These are phyloP conservation scores for Hylaeus anthracinus DNA, from an alignment of 1,140 invertebrate genomes.

Conservation along the genomic window DNA sequence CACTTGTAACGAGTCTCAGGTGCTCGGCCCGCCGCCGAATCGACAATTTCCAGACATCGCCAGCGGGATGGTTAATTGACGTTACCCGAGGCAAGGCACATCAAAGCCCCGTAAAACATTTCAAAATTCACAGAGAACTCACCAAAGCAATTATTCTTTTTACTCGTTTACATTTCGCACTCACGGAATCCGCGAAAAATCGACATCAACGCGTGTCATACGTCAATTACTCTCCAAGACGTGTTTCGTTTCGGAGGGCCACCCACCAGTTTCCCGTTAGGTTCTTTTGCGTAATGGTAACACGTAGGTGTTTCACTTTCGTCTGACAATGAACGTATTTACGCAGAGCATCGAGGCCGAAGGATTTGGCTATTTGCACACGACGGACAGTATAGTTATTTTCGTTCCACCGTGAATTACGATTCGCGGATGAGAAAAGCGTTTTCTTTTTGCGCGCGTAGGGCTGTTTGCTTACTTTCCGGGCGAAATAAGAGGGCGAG, in stretches of 20 bases:
- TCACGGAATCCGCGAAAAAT: background rate
- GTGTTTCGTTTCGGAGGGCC: background rate
- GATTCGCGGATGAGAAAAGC: slow-evolving; percentile 1
- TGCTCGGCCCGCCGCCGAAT: too few relatives aligned
- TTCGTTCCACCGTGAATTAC: background rate
- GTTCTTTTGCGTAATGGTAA: background rate
- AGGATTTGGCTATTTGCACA: slow-evolving; percentile 16
- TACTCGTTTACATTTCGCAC: background rate
- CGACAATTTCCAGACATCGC: too few relatives aligned
- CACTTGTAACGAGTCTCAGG: too few relatives aligned
- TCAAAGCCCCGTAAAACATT: too few relatives aligned
- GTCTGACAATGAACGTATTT: slow-evolving; percentile 19
- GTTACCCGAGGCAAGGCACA: too few relatives aligned
- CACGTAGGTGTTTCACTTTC: slow-evolving; percentile 3
- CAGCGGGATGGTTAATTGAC: too few relatives aligned
- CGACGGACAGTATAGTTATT: slow-evolving; percentile 4
- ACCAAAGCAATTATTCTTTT: background rate
- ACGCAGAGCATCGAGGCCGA: background rate
- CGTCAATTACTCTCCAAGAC: background rate
- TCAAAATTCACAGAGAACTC: background rate
- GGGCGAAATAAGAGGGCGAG: background rate
- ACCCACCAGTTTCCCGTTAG: background rate
- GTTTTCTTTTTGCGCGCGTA: background rate
- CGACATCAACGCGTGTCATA: background rate
- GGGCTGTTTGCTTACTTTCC: background rate